Evolutionary conservation across 92 coral and sea anemone genomes (phyloP), one percentile per base, ranked within the genome.

Genomic region (Desmophyllum pertusum): DNA sequence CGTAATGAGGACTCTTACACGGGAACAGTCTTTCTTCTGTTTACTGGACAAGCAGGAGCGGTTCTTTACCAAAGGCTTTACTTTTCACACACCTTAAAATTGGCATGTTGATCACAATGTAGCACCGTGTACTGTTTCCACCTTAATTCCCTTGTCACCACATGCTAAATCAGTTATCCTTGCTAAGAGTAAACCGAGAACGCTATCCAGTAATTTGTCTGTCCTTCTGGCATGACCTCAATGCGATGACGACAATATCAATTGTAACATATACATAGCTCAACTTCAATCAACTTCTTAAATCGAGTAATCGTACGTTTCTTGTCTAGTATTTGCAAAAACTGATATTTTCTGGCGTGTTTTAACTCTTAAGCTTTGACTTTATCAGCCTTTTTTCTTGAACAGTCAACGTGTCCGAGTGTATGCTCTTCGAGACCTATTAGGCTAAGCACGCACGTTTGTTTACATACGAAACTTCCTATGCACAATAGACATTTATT

Each of bases 161-260:
- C 86, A 52, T 82, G 86, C 79, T 82, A 82, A 82, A 82, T 35
- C 68, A 82, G 66, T 72, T 82, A 81, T 68, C 85, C 39, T 68
- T 38, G 76, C 50, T 41, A 29, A 50, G 27, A 57, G 85, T 70
- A 70, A 55, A 61, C 50, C 51, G 72, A 82, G 79, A 82, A 55
- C 19, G 62, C 50, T 30, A 53, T 82, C 55, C 71, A 57, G 40
- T 55, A 25, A 48, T 57, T 70, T 71, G 79, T 55, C 57, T 82
- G 79, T 35, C 53, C 59, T 21, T 19, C 78, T 70, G 55, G 77
- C 67, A 41, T 73, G 79, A 82, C 59, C 61, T 38, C 86, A 82
- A 52, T 71, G 43, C 43, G 10, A 73, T 72, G 55, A 29, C 52
- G 40, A 11, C 50, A 57, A 25, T 70, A 51, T 69, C 68, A n/a